Base-by-base conservation (phyloP, 2,888 invertebrate genomes). In the Chloroclysta siterata region DNA sequence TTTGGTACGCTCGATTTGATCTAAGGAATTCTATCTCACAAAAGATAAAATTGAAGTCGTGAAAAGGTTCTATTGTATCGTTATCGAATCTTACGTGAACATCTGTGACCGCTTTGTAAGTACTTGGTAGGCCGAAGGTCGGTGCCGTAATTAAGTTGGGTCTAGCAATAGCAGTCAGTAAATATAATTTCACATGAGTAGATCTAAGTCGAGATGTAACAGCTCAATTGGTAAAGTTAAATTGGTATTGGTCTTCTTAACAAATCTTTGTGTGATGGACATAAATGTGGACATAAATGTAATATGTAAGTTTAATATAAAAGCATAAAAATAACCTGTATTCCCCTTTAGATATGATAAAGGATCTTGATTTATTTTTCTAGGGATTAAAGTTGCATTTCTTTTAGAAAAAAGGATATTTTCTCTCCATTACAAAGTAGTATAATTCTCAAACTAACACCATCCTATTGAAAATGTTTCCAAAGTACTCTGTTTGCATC, bases 1-100 rank as follows among this genome's bases (percentile, higher is more conserved):
- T 59, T 55, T 47, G 33, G 41, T 54, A 53, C 68, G 64, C 58
- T 66, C 63, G 54, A 61, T 66, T 68, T 63, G 60, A 63, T 66
- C 53, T 59, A 47, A 65, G 60, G 29, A 56, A 41, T 46, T 62
- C 48, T 53, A 46, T 60, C 53, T 53, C 39, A 60, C 54, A 56
- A 65, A 22, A 51, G 54, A 62, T 66, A 60, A 60, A 60, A 54
- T 41, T 58, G 47, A 4, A 29, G 17, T 29, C 53, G 17, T 48
- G 48, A 36, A 53, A 61, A 51, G 36, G 39, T 15, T 55, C 15
- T 22, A 57, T 54, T 54, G 59, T 51, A 14, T 42, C 53, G 50
- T 50, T 53, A 50, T 44, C 44, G 33, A 60, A 17, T 61, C 44
- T 39, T 39, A 50, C 10, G 41, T 17, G 56, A 52, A 56, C 39